Conservation (phyloP, 2,888 invertebrate genomes). For the Calameuta idolon region DNA sequence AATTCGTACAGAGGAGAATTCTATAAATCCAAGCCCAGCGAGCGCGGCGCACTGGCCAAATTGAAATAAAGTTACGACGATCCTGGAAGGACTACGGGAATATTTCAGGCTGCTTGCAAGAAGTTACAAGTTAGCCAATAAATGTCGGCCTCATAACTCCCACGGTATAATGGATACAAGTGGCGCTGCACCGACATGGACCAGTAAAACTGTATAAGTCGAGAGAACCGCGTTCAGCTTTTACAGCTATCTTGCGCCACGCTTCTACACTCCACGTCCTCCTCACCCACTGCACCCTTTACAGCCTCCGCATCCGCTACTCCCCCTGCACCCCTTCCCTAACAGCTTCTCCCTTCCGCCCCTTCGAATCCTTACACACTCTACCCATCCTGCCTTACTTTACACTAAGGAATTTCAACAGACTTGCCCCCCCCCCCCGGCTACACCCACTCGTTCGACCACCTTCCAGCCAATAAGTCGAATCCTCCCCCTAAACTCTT, state of each 20-base stretch:
- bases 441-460: no score
- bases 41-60: conserved; percentile 36
- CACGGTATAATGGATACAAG: conserved; percentile 48
- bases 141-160: conserved; percentile 55
- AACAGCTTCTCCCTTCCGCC: background rate
- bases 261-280: background rate
- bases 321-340: background rate
- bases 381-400: background rate
- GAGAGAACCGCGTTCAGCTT: conserved; percentile 2
- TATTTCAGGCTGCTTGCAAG: conserved; percentile 45
- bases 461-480: background rate
- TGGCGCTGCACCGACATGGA: conserved; percentile 16
- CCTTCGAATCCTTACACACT: background rate
- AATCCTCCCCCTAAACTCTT: background rate
- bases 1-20: conserved; percentile 28
- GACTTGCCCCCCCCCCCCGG: background rate
- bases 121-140: conserved; percentile 56
- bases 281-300: background rate
- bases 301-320: background rate
- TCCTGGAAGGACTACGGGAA: conserved; percentile 43
- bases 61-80: conserved; percentile 53
- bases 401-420: background rate
- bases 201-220: conserved; percentile 10
- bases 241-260: background rate
- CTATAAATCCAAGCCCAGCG: conserved; percentile 35